A percentile compares a stretch with the other conserved stretches of the same genome.
Conservation (phyloP, 2,113 vertebrate genomes). For the Campylomormyrus numenius region DNA sequence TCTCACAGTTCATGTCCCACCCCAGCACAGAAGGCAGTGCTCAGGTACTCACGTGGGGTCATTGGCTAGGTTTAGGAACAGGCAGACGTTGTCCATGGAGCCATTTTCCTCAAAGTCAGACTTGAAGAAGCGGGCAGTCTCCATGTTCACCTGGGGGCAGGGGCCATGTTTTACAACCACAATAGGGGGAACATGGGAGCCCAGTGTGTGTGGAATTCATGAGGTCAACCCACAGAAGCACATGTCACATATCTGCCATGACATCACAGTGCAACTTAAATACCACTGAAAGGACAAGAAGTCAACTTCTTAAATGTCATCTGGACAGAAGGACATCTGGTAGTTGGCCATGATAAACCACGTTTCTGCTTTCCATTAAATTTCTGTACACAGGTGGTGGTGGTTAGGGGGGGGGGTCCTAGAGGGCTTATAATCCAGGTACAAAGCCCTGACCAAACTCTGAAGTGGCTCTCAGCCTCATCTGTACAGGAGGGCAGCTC, state of each 20-base stretch:
- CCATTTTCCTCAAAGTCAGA: slow-evolving; percentile 74
- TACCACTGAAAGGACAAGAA: neutral
- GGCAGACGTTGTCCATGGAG: slow-evolving; percentile 74
- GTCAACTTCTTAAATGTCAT: neutral
- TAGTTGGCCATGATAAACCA: neutral
- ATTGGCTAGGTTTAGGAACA: slow-evolving; percentile 73
- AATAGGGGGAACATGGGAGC: neutral
- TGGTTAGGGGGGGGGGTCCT: neutral
- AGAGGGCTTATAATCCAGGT: slow-evolving; percentile 15
- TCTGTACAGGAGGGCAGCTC: neutral
- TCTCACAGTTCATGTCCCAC: neutral
- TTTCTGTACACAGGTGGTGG: neutral
- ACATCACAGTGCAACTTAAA: neutral
- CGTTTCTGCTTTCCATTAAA: neutral
- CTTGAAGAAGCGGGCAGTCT: slow-evolving; percentile 74
- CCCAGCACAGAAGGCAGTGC: neutral
- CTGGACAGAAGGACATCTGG: neutral
- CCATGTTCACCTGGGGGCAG: slow-evolving; percentile 67
- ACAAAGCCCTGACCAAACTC: slow-evolving; percentile 22
- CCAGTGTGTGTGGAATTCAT: neutral
- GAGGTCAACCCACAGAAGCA: neutral
- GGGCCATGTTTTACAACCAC: neutral
- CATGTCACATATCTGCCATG: neutral
- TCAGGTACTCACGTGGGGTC: slow-evolving; percentile 64
- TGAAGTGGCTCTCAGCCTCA: slow-evolving; percentile 9